Conservation (phyloP, 2,113 vertebrate genomes). For the Mugil cephalus region DNA sequence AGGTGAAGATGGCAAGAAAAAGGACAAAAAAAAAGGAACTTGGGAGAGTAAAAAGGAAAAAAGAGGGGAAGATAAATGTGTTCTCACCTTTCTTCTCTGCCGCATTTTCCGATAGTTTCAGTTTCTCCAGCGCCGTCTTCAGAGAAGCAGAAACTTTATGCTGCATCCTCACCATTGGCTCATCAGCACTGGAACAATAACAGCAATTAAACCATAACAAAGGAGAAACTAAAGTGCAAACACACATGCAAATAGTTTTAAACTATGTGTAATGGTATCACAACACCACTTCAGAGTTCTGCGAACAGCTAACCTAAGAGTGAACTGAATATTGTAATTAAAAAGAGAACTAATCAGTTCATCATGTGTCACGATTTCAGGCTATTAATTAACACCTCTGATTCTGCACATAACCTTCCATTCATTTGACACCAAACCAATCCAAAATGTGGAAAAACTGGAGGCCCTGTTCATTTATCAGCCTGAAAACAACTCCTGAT, state of each 20-base stretch:
- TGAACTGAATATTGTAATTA: too few relatives aligned
- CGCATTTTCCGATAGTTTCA: slow-evolving; percentile 85
- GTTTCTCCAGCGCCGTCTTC: slow-evolving; percentile 94
- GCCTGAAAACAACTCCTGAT: neutral
- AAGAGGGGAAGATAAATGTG: neutral
- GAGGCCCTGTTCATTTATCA: neutral
- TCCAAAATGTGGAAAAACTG: neutral
- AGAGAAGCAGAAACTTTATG: slow-evolving; percentile 93
- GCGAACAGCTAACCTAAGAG: too few relatives aligned
- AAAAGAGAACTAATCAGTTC: slow-evolving; percentile 1
- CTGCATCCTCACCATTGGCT: slow-evolving; percentile 89
- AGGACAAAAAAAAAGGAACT: neutral
- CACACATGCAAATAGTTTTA: too few relatives aligned
- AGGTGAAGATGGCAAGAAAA: neutral
- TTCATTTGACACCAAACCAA: neutral
- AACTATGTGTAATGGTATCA: too few relatives aligned
- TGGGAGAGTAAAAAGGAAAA: neutral
- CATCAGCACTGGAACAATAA: slow-evolving; percentile 86
- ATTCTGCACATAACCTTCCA: neutral
- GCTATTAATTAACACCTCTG: slow-evolving; percentile 9
- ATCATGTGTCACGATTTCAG: slow-evolving; percentile 16
- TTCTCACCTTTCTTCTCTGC: slow-evolving; percentile 86
- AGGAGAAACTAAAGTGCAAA: neutral
- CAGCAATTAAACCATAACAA: neutral
- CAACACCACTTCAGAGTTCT: neutral